Evolutionary conservation across 2,113 vertebrate species (phyloP), one percentile per base, ranked within the genome.

Genomic region (Calidris pygmaea): DNA sequence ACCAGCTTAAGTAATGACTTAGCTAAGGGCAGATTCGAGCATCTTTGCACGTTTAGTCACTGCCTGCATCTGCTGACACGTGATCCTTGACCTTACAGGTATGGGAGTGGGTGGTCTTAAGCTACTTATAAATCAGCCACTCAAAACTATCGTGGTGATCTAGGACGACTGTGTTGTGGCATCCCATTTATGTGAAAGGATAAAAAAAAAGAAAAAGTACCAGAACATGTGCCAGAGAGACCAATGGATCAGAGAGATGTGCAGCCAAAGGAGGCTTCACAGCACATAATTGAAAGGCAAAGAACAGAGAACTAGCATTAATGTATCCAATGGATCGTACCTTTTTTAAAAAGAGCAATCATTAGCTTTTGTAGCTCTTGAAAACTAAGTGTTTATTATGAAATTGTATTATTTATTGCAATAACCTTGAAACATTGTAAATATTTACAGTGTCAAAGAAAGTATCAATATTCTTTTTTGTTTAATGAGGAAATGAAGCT

Each of bases 271-370:
- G 34, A 85, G 20, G 24, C 41, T 91, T 78, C 39, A 35, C 35
- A 82, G n/a, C 15, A 66, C 11, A 10, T 60, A 79, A 56, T 75
- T 72, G 55, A 89, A 93, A 92, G 32, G 39, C 27, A 75, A 65
- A 66, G 21, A 24, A 60, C 59, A 75, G 32, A 75, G n/a, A 90
- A 78, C 67, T 26, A 91, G 3, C 30, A 56, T 72, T 6, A 87
- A 41, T 56, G 32, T 47, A 75, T 52, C 32, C 15, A 77, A 30
- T 27, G 9, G 32, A 55, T 47, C 0, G 0, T 39, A 30, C 4
- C 4, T 43, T 43, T 81, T 90, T 5, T 1, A 32, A 80, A 87
- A 41, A 27, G 1, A 17, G 24, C 76, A 39, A 48, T 73, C 14
- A 70, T 80, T 65, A 76, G 27, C 17, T 77, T 55, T 92, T 91